Evolutionary conservation across 2,113 vertebrate genomes (phyloP).

Genomic region (Halcyon senegalensis): DNA sequence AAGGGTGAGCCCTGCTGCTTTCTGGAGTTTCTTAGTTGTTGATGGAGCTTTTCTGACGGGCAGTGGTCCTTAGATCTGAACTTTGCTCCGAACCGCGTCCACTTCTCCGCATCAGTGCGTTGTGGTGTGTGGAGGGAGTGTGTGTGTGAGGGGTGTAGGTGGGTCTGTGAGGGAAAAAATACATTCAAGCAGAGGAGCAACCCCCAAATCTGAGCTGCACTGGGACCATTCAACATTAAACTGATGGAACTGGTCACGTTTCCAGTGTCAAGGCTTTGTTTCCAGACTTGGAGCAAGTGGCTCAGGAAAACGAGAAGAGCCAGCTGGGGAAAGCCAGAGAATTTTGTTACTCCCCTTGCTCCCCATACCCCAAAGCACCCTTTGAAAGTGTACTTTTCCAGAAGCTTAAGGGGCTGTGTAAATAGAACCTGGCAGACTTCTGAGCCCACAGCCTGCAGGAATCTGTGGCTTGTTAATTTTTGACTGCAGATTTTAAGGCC

Average conservation of each 20-base stretch:
- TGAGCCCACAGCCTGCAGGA: not conserved
- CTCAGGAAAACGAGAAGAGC: not conserved
- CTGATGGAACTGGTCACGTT: not conserved
- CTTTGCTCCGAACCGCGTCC: accelerated
- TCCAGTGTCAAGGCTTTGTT: not conserved
- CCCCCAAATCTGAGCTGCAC: not conserved
- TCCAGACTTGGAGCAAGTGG: not conserved
- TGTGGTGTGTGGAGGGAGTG: not conserved
- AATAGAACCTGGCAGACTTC: not conserved
- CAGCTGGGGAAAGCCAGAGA: not conserved
- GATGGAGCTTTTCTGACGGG: not conserved
- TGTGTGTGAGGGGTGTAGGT: not conserved
- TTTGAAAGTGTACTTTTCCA: not conserved
- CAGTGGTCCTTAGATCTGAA: not conserved
- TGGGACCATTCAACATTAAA: accelerated
- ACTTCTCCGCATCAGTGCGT: accelerated
- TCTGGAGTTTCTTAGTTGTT: not conserved
- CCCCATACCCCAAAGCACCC: not conserved
- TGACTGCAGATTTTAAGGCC: constrained; percentile 4
- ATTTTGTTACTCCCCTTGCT: not conserved
- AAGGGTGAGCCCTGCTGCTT: not conserved
- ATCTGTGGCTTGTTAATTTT: constrained; percentile 45
- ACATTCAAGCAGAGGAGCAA: not conserved
- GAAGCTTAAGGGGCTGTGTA: not conserved
- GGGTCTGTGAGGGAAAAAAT: not conserved